Percentiles rank a stretch among this genome's conserved stretches.
These are phyloP conservation scores for Euclidia mi DNA, from an alignment of 2,888 invertebrate species.

Conservation along the genomic window DNA sequence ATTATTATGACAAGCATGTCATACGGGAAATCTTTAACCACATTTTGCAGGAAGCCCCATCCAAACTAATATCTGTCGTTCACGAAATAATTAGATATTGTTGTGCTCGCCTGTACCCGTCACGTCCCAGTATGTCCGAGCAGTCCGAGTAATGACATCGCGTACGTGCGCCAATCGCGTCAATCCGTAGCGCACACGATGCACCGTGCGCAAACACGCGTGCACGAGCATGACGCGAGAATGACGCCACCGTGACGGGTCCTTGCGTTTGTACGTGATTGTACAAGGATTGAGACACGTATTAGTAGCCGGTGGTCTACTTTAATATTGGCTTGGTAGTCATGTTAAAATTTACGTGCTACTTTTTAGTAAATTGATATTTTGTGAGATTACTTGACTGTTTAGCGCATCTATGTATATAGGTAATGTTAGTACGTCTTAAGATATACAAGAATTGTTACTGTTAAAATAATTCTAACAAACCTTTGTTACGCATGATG, in stretches of 20 bases:
- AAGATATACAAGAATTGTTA: too few species aligned
- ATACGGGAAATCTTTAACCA: background rate
- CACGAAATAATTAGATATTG: constrained; percentile 24
- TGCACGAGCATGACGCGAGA: constrained; percentile 32
- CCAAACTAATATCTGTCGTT: background rate
- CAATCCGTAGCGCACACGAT: constrained; percentile 54
- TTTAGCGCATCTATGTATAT: too few species aligned
- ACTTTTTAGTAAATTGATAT: too few species aligned
- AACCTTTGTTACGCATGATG: too few species aligned
- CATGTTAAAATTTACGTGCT: too few species aligned
- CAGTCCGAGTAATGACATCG: constrained; percentile 80
- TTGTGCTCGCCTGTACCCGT: constrained; percentile 62
- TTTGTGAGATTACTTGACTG: too few species aligned
- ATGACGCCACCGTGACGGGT: constrained; percentile 52
- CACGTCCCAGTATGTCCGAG: constrained; percentile 56
- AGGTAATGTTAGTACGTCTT: too few species aligned
- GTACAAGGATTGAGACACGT: background rate
- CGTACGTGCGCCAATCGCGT: constrained; percentile 79
- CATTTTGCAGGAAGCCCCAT: background rate
- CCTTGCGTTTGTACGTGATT: constrained; percentile 12
- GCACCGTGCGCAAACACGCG: constrained; percentile 76
- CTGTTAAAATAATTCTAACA: too few species aligned
- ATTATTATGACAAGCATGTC: too few species aligned
- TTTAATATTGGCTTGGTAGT: background rate
- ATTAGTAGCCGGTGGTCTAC: background rate